Percentiles rank a stretch among this genome's conserved stretches.
Evolutionary conservation across 2,113 vertebrate genomes (phyloP).

Genomic region (Octodon degus): DNA sequence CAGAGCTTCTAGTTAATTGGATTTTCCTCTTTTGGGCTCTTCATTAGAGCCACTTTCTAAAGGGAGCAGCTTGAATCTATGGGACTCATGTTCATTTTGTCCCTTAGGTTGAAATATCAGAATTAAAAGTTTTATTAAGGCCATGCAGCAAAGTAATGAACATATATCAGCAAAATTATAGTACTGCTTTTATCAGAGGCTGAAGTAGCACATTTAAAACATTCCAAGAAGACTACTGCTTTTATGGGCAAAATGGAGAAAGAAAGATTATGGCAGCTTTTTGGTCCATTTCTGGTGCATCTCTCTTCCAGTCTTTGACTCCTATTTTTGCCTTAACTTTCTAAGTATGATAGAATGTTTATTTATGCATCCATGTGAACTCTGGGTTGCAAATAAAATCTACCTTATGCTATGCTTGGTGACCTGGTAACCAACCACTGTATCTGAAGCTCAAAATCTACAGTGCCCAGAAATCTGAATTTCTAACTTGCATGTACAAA

Average conservation of each 20-base stretch:
- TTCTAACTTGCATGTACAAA: slow-evolving; percentile 24
- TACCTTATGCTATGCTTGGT: background rate
- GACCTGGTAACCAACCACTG: background rate
- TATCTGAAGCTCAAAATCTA: background rate
- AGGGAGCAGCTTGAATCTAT: background rate
- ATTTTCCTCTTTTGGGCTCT: slow-evolving; percentile 62
- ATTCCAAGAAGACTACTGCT: background rate
- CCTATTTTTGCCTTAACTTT: background rate
- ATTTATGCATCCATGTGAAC: background rate
- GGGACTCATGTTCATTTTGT: background rate
- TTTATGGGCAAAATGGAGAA: background rate
- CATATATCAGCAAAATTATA: background rate
- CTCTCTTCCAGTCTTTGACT: background rate
- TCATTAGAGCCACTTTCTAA: slow-evolving; percentile 60
- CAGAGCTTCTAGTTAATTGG: slow-evolving; percentile 55
- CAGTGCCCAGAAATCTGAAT: background rate
- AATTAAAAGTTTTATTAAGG: background rate
- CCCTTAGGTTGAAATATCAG: background rate
- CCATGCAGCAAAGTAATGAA: background rate
- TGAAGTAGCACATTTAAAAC: background rate
- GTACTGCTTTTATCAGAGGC: background rate
- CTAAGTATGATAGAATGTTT: background rate
- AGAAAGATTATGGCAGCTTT: background rate
- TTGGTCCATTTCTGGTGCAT: background rate
- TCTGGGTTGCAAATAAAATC: background rate